A percentile compares a stretch with the other conserved stretches of the same genome.
phyloP scores from a whole-genome alignment of 2,888 invertebrate species.

The Athetis lepigone region DNA sequence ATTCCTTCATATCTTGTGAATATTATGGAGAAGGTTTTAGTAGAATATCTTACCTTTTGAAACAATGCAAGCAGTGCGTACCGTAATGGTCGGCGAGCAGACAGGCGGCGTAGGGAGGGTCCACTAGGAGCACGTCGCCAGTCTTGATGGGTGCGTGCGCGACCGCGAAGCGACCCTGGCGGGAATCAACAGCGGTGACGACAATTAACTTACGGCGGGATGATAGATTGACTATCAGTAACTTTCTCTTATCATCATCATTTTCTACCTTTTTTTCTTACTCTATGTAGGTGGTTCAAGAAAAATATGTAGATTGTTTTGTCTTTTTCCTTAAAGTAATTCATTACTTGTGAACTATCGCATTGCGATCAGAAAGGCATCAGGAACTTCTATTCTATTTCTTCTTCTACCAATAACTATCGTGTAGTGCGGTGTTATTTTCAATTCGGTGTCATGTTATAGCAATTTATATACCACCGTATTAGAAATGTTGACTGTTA shows the following conservation, averaged over 20 bases:
- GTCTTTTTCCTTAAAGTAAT: no score
- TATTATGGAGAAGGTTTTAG: background rate
- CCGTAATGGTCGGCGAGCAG: conserved; percentile 94
- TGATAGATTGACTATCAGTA: conserved; percentile 9
- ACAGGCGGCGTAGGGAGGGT: conserved; percentile 94
- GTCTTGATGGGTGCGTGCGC: conserved; percentile 91
- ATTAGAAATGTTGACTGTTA: no score
- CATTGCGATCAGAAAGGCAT: no score
- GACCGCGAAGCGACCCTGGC: conserved; percentile 92
- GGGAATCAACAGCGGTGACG: conserved; percentile 29
- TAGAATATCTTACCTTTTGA: conserved; percentile 90
- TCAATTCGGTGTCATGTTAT: no score
- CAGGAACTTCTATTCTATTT: no score
- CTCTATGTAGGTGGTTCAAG: no score
- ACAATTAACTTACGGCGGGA: conserved; percentile 10
- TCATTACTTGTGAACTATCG: no score
- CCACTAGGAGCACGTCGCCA: conserved; percentile 93
- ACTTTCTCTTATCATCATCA: background rate
- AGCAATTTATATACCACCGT: no score
- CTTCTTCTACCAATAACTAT: no score
- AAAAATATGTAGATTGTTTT: no score
- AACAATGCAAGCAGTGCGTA: conserved; percentile 95
- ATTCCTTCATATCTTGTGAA: background rate
- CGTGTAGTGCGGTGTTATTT: no score
- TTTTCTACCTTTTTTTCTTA: no score